Evolutionary conservation across 2,888 invertebrate species (phyloP), one percentile per base, ranked within the genome.

Genomic region (Drosophila differens): DNA sequence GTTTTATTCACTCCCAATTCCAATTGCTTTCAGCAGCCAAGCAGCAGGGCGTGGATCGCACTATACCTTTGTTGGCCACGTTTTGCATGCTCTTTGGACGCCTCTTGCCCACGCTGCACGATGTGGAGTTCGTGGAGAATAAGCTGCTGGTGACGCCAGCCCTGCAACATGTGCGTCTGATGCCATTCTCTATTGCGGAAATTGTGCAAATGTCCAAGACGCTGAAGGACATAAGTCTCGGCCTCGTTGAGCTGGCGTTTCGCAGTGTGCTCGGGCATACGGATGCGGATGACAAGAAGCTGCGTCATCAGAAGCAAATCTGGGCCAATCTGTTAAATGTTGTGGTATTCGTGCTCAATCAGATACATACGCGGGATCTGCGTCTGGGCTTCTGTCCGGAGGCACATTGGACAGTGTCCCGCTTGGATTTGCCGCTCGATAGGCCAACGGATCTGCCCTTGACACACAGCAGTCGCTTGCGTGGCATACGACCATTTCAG

Each of bases 301-400:
- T 91, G 59, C 92, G 92, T 12, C 92, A 93, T 32, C 93, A 93
- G 53, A 95, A 96, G 63, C 95, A 96, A 66, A 95, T 95, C 25
- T 97, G 97, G 97, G 95, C 96, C 25, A 96, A 97, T 93, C 93
- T 97, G 4, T 96, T 97, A 79, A 97, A 96, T 94, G 93, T 93
- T 0, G 92, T 92, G 1, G 96, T 97, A 4, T 95, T 95, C n/a
- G 94, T 98, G 19, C 94, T 98, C 7, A 95, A 97, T 67, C 96
- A 97, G 83, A 94, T 99, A 72, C 97, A 99, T 94, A 96, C 96
- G 22, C 95, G 99, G 30, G 99, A 99, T 94, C 95, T 97, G 33
- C 95, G 99, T 33, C 95, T 97, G 60, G 95, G 95, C 58, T 97
- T 97, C 90, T 97, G 97, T 87, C 96, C 96, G 0, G 94, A 95